Percentiles rank a stretch among this genome's conserved stretches.
phyloP scores from a whole-genome alignment of 1,140 invertebrate species.

The Rhagoletis pomonella region DNA sequence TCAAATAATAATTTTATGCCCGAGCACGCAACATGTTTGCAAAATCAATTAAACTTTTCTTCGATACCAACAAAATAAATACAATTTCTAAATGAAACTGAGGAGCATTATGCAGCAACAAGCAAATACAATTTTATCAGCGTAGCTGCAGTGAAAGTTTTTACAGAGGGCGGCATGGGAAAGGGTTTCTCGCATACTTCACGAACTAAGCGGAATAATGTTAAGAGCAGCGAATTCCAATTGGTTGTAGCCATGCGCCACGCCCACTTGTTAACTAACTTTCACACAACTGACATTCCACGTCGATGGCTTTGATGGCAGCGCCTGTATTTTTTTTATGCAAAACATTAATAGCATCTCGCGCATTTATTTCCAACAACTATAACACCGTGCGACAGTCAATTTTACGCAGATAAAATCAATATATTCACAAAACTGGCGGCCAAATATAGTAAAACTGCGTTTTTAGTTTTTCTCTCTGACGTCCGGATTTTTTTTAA shows the following conservation, averaged over 20 bases:
- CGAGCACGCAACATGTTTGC: slow-evolving; percentile 62
- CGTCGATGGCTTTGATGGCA: not conserved
- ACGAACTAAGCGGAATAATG: not conserved
- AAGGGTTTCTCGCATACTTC: not conserved
- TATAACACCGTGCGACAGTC: too few relatives aligned
- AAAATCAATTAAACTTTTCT: slow-evolving; percentile 55
- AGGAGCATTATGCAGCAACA: not conserved
- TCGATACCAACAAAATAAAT: slow-evolving; percentile 13
- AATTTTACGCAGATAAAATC: not conserved
- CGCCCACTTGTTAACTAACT: not conserved
- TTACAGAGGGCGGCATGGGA: not conserved
- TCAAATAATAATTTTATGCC: slow-evolving; percentile 68
- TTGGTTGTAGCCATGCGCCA: not conserved
- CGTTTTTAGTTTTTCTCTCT: too few relatives aligned
- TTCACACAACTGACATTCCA: not conserved
- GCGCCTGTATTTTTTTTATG: not conserved
- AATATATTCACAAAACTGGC: too few relatives aligned
- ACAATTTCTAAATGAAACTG: slow-evolving; percentile 21
- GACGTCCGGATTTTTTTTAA: too few relatives aligned
- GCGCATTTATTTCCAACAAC: not conserved
- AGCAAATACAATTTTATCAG: slow-evolving; percentile 26
- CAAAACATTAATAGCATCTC: not conserved
- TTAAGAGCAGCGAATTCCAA: not conserved
- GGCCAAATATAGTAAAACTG: too few relatives aligned
- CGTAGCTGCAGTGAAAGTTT: slow-evolving; percentile 29